Evolutionary conservation across 2,888 invertebrate genomes (phyloP), one percentile per base, ranked within the genome.

Genomic region (Catonia carolina): DNA sequence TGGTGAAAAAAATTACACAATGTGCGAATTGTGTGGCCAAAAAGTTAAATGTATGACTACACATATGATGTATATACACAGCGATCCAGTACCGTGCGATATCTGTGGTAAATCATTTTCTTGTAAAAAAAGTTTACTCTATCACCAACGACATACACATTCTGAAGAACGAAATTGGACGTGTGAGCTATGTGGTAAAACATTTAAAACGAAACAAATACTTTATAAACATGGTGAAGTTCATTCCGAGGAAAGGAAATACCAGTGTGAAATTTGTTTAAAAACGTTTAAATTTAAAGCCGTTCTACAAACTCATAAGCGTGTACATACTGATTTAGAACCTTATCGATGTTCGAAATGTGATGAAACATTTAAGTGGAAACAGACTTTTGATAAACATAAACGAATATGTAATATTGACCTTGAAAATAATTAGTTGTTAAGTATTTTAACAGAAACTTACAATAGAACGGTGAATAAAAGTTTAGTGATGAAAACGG

Each of bases 41-140:
- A 51, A 14, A 1, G 6, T 36, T n/a, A 47, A 8, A 18, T 6
- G 36, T 18, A 5, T 36, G 10, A 18, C 8, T 14, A 17, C n/a
- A n/a, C n/a, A n/a, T n/a, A 15, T 17, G 22, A 20, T 35, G 22
- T 17, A 51, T 22, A 20, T 17, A 8, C 18, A 12, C 12, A 27
- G n/a, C n/a, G n/a, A n/a, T n/a, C n/a, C n/a, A n/a, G n/a, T n/a
- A n/a, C n/a, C n/a, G n/a, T 51, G 51, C 37, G 36, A 51, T 18
- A n/a, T 17, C 22, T 52, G 52, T 41, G 52, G 52, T 8, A 41
- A 37, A 22, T 22, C 52, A 14, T 52, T 52, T 14, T 39, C 37
- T 18, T 36, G 27, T n/a, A 20, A 12, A 6, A 27, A 27, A 27
- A 4, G 27, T 6, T 27, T 27, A 8, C 8, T 6, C 8, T 6